Conservation (phyloP, 2,888 invertebrate genomes). For the Limnephilus rhombicus region DNA sequence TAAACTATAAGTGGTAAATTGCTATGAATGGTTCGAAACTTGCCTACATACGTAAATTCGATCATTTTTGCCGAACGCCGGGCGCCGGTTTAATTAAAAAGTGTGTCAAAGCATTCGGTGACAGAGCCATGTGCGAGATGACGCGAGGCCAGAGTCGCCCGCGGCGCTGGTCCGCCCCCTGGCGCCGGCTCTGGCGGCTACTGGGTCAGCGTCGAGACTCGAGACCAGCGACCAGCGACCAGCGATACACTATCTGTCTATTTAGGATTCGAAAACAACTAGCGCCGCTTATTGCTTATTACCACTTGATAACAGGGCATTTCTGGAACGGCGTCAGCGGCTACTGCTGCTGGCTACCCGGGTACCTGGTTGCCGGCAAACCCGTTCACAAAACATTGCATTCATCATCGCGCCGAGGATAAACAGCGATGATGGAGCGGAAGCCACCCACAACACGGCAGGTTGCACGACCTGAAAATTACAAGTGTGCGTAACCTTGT, state of each 20-base stretch:
- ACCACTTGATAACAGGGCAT: slow-evolving; percentile 29
- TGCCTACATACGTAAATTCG: not conserved
- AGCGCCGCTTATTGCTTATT: slow-evolving; percentile 2
- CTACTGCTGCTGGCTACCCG: slow-evolving; percentile 19
- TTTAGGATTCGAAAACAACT: slow-evolving; percentile 16
- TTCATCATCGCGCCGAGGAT: slow-evolving; percentile 26
- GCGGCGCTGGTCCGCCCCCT: not conserved
- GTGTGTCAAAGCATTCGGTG: slow-evolving; percentile 1
- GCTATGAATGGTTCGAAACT: not conserved
- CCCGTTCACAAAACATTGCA: not conserved
- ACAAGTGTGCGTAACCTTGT: slow-evolving; percentile 1
- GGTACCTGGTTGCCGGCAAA: not conserved
- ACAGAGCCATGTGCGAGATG: not conserved
- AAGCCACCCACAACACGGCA: not conserved
- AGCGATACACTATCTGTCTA: not conserved
- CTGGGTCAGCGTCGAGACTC: not conserved
- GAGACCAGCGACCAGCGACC: not conserved
- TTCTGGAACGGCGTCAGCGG: slow-evolving; percentile 10
- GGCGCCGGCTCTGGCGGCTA: not conserved
- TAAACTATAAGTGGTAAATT: not conserved
- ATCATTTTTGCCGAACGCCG: not conserved
- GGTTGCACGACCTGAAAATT: not conserved
- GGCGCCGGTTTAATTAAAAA: slow-evolving; percentile 1
- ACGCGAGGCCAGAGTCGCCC: not conserved
- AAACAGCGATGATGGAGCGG: not conserved